Percentiles rank a stretch among this genome's conserved stretches.
Conservation (phyloP, 2,888 invertebrate genomes). For the Amiota mariae region DNA sequence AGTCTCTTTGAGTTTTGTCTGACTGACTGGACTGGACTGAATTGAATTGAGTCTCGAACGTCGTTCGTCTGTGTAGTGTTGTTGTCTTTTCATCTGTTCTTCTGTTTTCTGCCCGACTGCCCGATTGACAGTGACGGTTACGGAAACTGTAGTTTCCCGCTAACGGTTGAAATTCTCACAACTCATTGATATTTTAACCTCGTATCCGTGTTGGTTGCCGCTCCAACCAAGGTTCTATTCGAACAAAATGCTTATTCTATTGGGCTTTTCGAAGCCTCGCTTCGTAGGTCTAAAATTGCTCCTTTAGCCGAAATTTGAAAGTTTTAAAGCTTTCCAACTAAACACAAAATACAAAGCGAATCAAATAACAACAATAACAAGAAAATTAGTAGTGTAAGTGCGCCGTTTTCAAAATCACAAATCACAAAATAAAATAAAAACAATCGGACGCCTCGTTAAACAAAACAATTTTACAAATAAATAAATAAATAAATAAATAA, state of each 20-base stretch:
- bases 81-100: not conserved
- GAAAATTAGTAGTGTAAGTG: not conserved
- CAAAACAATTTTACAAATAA: constrained; percentile 9
- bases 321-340: not conserved
- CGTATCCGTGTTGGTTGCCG: constrained; percentile 70
- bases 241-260: constrained; percentile 70
- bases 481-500: constrained; percentile 15
- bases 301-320: constrained; percentile 57
- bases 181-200: constrained; percentile 71
- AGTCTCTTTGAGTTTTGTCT: not conserved
- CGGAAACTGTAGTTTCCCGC: constrained; percentile 65
- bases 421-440: constrained; percentile 20
- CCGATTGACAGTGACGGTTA: constrained; percentile 10
- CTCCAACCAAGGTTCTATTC: constrained; percentile 66
- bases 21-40: not conserved
- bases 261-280: constrained; percentile 73
- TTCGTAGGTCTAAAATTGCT: constrained; percentile 74
- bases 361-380: constrained; percentile 26
- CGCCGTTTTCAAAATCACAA: constrained; percentile 9
- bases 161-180: constrained; percentile 63
- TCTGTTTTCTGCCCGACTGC: not conserved
- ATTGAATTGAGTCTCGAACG: not conserved
- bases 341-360: not conserved
- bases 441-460: too few relatives aligned
- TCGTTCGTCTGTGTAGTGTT: not conserved